Conservation (phyloP, 2,797 vertebrate species). For the Pitangus sulphuratus region DNA sequence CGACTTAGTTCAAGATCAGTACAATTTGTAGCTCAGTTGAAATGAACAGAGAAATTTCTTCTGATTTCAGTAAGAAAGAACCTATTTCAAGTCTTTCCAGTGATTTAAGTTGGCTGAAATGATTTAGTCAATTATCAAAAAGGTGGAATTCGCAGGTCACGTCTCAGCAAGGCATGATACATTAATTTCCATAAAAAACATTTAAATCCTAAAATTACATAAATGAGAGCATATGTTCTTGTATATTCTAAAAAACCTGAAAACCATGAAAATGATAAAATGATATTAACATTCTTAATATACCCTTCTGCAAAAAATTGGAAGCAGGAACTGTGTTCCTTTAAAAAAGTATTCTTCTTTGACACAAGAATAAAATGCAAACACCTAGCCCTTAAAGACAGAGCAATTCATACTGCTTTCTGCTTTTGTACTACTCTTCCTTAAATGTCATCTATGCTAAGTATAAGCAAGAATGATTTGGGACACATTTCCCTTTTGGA, state of each 20-base stretch:
- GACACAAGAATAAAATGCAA: not conserved
- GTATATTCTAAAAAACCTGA: not conserved
- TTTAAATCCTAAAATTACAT: not conserved
- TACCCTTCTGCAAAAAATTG: not conserved
- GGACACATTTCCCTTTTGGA: not conserved
- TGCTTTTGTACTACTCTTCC: not conserved
- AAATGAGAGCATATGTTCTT: not conserved
- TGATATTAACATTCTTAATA: not conserved
- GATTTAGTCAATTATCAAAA: not conserved
- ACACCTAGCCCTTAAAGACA: not conserved
- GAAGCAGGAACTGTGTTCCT: not conserved
- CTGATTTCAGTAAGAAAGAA: not conserved
- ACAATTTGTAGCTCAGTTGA: not conserved
- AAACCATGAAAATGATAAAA: not conserved
- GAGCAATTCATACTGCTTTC: not conserved
- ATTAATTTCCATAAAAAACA: not conserved
- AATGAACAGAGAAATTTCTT: not conserved
- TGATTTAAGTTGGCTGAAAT: not conserved
- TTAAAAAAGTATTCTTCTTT: not conserved
- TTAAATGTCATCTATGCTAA: not conserved
- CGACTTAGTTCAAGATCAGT: not conserved
- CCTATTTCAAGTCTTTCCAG: not conserved
- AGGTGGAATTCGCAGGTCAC: rapidly evolving
- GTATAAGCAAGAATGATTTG: not conserved
- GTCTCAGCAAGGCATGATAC: not conserved